Percentiles rank a stretch among this genome's conserved stretches.
phyloP scores from a whole-genome alignment of 2,888 invertebrate genomes.

The Myopa testacea region DNA sequence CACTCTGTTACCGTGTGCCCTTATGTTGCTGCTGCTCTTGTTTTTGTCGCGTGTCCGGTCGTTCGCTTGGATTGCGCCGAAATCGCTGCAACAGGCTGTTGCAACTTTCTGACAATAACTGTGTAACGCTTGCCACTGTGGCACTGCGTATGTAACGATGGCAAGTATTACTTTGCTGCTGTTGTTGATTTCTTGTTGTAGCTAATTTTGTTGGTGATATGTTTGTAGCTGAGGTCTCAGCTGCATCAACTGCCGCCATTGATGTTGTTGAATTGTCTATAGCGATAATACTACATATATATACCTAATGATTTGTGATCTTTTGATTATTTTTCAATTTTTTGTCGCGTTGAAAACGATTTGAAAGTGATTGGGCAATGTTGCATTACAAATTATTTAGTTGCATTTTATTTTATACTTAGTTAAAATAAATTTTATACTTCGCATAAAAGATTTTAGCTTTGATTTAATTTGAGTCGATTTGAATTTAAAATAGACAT shows the following conservation, averaged over 20 bases:
- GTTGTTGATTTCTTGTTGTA: constrained; percentile 42
- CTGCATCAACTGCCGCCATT: constrained; percentile 47
- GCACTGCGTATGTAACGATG: constrained; percentile 82
- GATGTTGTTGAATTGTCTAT: constrained; percentile 26
- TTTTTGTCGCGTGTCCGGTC: constrained; percentile 69
- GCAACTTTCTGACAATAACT: constrained; percentile 87
- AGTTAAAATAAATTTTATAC: too few species aligned
- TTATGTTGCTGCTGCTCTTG: background rate
- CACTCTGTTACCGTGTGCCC: too few species aligned
- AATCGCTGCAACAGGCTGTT: constrained; percentile 86
- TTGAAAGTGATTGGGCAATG: constrained; percentile 62
- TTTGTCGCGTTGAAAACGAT: constrained; percentile 65
- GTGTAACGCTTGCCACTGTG: constrained; percentile 84
- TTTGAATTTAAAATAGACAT: too few species aligned
- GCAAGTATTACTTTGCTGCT: constrained; percentile 70
- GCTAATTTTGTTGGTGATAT: background rate
- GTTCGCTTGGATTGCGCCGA: constrained; percentile 82
- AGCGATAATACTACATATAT: constrained; percentile 37
- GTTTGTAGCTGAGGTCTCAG: constrained; percentile 35
- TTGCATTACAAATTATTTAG: background rate
- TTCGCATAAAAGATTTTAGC: too few species aligned
- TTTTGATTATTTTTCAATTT: constrained; percentile 59
- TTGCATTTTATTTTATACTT: too few species aligned
- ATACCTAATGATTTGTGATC: constrained; percentile 47
- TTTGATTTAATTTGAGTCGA: too few species aligned